Evolutionary conservation across 2,888 invertebrate species (phyloP).

Genomic region (Lamproptera curius): DNA sequence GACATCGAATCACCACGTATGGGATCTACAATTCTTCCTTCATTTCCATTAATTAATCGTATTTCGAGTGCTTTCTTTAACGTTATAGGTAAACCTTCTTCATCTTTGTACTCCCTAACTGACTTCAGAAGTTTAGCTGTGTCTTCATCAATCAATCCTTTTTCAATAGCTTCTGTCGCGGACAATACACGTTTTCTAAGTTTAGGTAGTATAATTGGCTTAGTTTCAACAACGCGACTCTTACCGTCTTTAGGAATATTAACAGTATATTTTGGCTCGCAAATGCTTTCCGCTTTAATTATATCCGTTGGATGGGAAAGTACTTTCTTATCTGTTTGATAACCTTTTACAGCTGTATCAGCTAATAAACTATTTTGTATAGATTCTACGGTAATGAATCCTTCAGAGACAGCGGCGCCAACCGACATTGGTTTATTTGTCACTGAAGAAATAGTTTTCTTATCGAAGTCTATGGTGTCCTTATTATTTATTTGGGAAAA

Average conservation of each 20-base stretch:
- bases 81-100: constrained; percentile 80
- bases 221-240: constrained; percentile 80
- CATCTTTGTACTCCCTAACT: constrained; percentile 75
- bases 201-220: constrained; percentile 86
- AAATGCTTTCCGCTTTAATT: constrained; percentile 68
- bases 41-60: constrained; percentile 83
- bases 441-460: constrained; percentile 42
- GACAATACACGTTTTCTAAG: constrained; percentile 86
- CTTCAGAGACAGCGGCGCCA: constrained; percentile 78
- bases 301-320: constrained; percentile 58
- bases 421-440: constrained; percentile 76
- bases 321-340: constrained; percentile 36
- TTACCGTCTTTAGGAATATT: constrained; percentile 69
- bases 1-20: constrained; percentile 87
- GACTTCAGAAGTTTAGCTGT: constrained; percentile 85
- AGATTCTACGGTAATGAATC: constrained; percentile 74
- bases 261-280: constrained; percentile 83
- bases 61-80: constrained; percentile 86
- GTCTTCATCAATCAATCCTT: constrained; percentile 86
- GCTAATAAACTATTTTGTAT: constrained; percentile 64
- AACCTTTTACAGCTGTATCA: constrained; percentile 42
- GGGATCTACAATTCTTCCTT: constrained; percentile 90
- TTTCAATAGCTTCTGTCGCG: constrained; percentile 86
- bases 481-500: constrained; percentile 69
- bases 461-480: constrained; percentile 31